Evolutionary conservation across 2,797 vertebrate species (phyloP).

Genomic region (Eutrigla gurnardus): DNA sequence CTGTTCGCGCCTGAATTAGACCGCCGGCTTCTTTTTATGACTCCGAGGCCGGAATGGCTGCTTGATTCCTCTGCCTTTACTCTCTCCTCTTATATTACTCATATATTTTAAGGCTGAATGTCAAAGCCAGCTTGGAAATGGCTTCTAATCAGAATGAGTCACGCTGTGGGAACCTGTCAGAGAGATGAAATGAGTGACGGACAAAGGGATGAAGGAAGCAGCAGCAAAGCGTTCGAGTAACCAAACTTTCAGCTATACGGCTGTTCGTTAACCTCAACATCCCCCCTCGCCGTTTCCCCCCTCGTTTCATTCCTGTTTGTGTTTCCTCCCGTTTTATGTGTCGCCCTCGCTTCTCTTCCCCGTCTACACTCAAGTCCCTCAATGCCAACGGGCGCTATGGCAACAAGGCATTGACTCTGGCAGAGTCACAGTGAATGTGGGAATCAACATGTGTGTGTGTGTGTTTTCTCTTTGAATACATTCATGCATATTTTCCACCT

Average conservation of each 20-base stretch:
- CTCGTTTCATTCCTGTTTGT: constrained; percentile 16
- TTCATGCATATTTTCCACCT: constrained; percentile 30
- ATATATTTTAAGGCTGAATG: constrained; percentile 36
- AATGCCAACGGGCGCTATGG: constrained; percentile 75
- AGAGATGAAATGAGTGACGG: constrained; percentile 44
- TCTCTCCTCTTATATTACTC: constrained; percentile 8
- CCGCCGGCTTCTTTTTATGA: constrained; percentile 39
- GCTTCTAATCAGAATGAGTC: constrained; percentile 73
- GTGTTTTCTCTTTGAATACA: constrained; percentile 25
- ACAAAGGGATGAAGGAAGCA: constrained; percentile 32
- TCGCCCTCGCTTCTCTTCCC: constrained; percentile 17
- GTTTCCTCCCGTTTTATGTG: constrained; percentile 44
- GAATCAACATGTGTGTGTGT: constrained; percentile 41
- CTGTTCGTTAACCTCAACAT: constrained; percentile 63
- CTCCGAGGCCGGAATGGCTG: constrained; percentile 25
- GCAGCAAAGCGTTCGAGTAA: constrained; percentile 41
- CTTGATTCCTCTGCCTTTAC: constrained; percentile 14
- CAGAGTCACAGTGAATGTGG: constrained; percentile 50
- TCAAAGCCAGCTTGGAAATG: constrained; percentile 68
- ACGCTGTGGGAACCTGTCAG: constrained; percentile 63
- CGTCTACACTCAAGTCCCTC: constrained; percentile 51
- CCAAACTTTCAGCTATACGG: constrained; percentile 38
- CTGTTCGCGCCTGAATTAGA: constrained; percentile 56
- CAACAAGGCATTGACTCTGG: constrained; percentile 68
- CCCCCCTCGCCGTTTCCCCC: constrained; percentile 29